A percentile compares a stretch with the other conserved stretches of the same genome.
phyloP scores from a whole-genome alignment of 2,797 vertebrate genomes.

The Sebastes dallii region DNA sequence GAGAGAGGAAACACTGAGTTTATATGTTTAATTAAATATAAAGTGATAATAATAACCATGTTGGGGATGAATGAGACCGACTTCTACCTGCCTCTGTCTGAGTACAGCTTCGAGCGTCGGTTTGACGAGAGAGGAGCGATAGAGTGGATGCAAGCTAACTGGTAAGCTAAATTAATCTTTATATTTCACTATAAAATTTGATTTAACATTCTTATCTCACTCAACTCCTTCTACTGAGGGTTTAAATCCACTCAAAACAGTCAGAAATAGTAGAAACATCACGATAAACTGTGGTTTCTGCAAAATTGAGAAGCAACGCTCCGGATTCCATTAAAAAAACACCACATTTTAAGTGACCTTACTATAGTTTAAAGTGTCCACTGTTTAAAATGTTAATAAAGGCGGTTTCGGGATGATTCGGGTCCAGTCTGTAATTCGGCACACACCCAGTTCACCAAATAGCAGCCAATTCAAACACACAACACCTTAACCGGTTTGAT shows the following conservation, averaged over 20 bases:
- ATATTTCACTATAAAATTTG: background rate
- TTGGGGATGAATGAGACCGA: background rate
- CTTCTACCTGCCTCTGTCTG: constrained; percentile 6
- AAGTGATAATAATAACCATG: background rate
- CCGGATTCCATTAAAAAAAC: background rate
- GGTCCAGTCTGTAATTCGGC: background rate
- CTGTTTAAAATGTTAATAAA: accelerated
- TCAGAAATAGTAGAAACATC: too few species aligned
- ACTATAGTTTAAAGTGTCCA: accelerated
- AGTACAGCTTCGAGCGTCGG: constrained; percentile 81
- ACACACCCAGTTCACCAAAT: accelerated
- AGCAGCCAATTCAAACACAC: accelerated
- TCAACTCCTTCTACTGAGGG: accelerated
- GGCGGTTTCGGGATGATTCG: accelerated
- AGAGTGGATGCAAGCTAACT: constrained; percentile 83
- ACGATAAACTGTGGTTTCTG: background rate
- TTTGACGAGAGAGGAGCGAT: constrained; percentile 71
- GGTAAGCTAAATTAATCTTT: constrained; percentile 63
- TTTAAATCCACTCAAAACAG: too few species aligned
- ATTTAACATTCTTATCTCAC: background rate
- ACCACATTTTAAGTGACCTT: accelerated
- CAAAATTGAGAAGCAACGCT: background rate
- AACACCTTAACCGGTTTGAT: background rate
- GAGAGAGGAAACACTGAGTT: background rate
- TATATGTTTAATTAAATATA: accelerated